Conservation (phyloP, 2,797 vertebrate species). For the Ispidina picta region DNA sequence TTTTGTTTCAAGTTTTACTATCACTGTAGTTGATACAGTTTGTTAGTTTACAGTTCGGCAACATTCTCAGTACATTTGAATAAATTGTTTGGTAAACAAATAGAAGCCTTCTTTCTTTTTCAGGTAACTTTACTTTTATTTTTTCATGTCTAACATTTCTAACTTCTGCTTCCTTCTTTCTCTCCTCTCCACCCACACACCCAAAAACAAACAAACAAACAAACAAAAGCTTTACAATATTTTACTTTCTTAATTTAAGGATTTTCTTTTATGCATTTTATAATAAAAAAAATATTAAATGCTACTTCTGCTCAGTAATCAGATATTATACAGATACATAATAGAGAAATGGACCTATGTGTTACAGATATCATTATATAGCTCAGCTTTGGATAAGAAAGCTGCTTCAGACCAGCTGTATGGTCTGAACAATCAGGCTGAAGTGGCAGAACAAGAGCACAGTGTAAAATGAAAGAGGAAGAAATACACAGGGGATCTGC, state of each 20-base stretch:
- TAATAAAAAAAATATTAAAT: not conserved
- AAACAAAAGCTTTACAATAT: not conserved
- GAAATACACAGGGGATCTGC: constrained; percentile 55
- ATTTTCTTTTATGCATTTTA: not conserved
- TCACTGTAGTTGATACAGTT: constrained; percentile 42
- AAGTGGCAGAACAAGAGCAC: constrained; percentile 48
- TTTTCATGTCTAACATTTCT: not conserved
- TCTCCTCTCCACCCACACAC: not conserved
- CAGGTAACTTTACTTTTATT: not conserved
- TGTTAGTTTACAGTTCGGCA: constrained; percentile 16
- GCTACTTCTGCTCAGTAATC: constrained; percentile 18
- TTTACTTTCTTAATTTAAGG: not conserved
- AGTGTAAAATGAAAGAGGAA: constrained; percentile 53
- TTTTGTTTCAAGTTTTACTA: constrained; percentile 64
- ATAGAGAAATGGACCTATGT: constrained; percentile 1
- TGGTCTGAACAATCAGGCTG: constrained; percentile 1
- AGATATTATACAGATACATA: not conserved
- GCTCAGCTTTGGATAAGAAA: constrained; percentile 45
- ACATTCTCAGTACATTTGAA: not conserved
- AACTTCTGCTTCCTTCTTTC: not conserved
- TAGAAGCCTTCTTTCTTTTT: not conserved
- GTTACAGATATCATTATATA: not conserved
- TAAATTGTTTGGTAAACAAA: constrained; percentile 10
- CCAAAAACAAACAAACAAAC: fast-evolving
- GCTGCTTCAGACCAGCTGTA: constrained; percentile 34